Conservation (phyloP, 2,113 vertebrate genomes). For the Furnarius figulus region DNA sequence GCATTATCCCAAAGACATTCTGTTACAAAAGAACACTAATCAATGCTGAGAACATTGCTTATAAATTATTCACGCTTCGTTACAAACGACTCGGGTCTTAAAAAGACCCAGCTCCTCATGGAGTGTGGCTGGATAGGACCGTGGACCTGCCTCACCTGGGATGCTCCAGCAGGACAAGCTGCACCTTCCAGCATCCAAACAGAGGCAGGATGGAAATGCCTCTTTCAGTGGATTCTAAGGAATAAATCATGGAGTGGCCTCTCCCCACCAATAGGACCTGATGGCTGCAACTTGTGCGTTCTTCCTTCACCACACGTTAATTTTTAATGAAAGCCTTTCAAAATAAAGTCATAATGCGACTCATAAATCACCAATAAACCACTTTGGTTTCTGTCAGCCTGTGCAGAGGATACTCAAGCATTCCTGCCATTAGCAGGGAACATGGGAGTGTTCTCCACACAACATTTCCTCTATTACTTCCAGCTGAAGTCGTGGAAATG, state of each 20-base stretch:
- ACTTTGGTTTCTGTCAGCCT: conserved; percentile 71
- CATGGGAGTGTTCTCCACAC: conserved; percentile 19
- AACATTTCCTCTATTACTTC: conserved; percentile 44
- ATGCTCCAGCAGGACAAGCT: conserved; percentile 33
- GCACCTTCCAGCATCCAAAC: neutral
- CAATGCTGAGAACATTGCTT: conserved; percentile 67
- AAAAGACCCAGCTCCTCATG: conserved; percentile 30
- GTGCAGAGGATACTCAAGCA: conserved; percentile 50
- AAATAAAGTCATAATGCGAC: conserved; percentile 77
- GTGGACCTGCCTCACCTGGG: conserved; percentile 25
- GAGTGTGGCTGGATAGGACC: neutral
- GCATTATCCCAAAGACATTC: conserved; percentile 60
- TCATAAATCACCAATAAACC: conserved; percentile 79
- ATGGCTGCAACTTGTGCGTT: conserved; percentile 54
- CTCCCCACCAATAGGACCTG: conserved; percentile 3
- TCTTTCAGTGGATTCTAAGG: neutral
- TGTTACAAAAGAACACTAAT: conserved; percentile 71
- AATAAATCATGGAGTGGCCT: conserved; percentile 39
- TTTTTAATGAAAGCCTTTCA: conserved; percentile 81
- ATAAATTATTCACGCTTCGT: conserved; percentile 77
- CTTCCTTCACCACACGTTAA: conserved; percentile 75
- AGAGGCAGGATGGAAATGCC: neutral
- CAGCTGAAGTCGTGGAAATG: conserved; percentile 55
- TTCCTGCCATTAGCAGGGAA: conserved; percentile 73
- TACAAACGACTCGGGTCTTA: conserved; percentile 69